phyloP scores from a whole-genome alignment of 2,797 vertebrate genomes.

The Sciaenops ocellatus region DNA sequence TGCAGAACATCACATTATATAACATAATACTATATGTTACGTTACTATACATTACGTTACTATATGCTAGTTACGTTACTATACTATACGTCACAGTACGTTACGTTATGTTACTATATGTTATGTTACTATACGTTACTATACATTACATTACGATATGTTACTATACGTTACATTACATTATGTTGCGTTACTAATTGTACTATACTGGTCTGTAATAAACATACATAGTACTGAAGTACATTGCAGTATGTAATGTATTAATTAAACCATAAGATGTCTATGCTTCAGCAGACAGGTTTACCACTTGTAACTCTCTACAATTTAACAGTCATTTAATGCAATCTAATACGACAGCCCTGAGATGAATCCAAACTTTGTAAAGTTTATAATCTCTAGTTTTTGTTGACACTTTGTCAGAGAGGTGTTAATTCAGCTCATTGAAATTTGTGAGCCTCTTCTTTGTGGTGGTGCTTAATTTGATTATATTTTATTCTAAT shows the following conservation, averaged over 20 bases:
- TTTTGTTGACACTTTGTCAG: neutral
- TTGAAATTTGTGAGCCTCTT: conserved; percentile 6
- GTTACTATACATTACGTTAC: too few relatives aligned
- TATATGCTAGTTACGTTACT: too few relatives aligned
- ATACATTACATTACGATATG: neutral
- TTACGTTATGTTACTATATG: too few relatives aligned
- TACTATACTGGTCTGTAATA: neutral
- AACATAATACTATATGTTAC: too few relatives aligned
- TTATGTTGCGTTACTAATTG: neutral
- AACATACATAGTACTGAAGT: neutral
- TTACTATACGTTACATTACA: neutral
- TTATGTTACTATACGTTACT: neutral
- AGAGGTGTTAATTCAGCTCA: conserved; percentile 16
- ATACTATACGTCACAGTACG: too few relatives aligned
- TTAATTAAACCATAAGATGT: neutral
- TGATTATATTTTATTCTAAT: conserved; percentile 22
- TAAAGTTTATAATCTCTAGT: neutral
- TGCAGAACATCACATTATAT: too few relatives aligned
- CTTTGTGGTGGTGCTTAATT: neutral
- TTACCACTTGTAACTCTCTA: neutral
- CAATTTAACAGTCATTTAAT: neutral
- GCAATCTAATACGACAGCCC: neutral
- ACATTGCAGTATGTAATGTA: neutral
- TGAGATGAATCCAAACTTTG: neutral
- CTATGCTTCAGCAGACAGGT: neutral